These are phyloP conservation scores for Muricea muricata DNA, from an alignment of 92 coral and sea anemone species.

Conservation along the genomic window DNA sequence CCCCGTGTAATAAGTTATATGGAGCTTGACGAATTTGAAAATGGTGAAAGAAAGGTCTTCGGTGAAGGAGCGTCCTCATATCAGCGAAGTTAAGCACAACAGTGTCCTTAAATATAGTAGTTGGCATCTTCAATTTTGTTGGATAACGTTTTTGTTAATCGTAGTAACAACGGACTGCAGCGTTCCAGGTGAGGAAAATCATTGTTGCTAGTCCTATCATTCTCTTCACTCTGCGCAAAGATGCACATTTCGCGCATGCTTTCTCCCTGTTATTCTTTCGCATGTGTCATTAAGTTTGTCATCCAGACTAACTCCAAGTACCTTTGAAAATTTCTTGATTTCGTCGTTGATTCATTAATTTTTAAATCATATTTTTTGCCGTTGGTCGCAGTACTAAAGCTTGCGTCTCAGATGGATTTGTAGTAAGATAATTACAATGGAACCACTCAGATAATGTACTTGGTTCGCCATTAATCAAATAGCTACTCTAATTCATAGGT, in stretches of 20 bases:
- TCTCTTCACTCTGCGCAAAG: conserved; percentile 42
- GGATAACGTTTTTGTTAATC: conserved; percentile 32
- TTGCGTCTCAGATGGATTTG: conserved; percentile 45
- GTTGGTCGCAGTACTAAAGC: conserved; percentile 47
- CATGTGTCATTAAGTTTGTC: conserved; percentile 22
- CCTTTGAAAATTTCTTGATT: conserved; percentile 32
- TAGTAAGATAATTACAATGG: conserved; percentile 18
- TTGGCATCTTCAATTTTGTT: conserved; percentile 42
- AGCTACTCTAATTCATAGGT: background rate
- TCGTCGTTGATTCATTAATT: conserved; percentile 35
- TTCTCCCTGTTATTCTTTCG: conserved; percentile 35
- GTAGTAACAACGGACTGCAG: conserved; percentile 42
- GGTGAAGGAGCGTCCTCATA: background rate
- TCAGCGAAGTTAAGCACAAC: background rate
- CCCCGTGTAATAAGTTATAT: conserved; percentile 14
- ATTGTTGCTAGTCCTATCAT: conserved; percentile 42
- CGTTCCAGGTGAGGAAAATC: conserved; percentile 48
- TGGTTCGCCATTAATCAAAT: background rate
- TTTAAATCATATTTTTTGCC: conserved; percentile 23
- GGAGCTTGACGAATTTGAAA: conserved; percentile 1
- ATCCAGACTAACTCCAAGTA: conserved; percentile 47
- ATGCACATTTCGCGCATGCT: conserved; percentile 51
- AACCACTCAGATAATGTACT: conserved; percentile 27
- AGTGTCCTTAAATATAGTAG: conserved; percentile 58
- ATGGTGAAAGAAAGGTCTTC: too few species aligned